Evolutionary conservation across 2,888 invertebrate species (phyloP), one percentile per base, ranked within the genome.

Genomic region (Drosophila aldrichi): DNA sequence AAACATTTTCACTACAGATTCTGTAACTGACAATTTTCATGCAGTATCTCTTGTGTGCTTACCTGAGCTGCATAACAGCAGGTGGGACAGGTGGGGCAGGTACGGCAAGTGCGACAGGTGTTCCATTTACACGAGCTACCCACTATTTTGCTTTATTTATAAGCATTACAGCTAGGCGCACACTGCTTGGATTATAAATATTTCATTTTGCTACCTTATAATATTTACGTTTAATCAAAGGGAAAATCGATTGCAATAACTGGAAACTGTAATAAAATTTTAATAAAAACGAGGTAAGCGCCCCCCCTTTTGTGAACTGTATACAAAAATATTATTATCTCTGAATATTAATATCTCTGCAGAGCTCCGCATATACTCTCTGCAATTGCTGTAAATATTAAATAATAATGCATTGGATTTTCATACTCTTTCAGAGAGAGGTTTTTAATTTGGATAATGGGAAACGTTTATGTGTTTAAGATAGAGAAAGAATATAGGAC

Each of bases 141-240:
- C 40, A 14, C 18, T 32, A 18, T 32, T 49, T 32, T 12, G 12
- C 32, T 49, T 34, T 38, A 38, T 38, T 52, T 38, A 6, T 16
- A 6, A 38, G 10, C 52, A n/a, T 38, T 52, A 18, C 34, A 14
- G 49, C 63, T 34, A 8, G 40, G 32, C 51, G 38, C 38, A n/a
- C 25, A 9, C 36, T 5, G 60, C 40, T 66, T 44, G 51, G 57
- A 29, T 67, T 22, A 43, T 56, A 16, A 38, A 38, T 38, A 38
- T 56, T 54, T 59, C 66, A 57, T 44, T 25, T 41, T 44, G 41
- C 34, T 54, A 12, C 43, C 44, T 40, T 70, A 52, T 82, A 81
- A 90, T 91, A 91, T 91, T 91, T 91, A 86, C 88, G 85, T 91
- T 91, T 89, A 90, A 91, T 91, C 91, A 91, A 91, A 88, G 86